Conservation (phyloP, 1,140 invertebrate species). For the Chrysomallon squamiferum region DNA sequence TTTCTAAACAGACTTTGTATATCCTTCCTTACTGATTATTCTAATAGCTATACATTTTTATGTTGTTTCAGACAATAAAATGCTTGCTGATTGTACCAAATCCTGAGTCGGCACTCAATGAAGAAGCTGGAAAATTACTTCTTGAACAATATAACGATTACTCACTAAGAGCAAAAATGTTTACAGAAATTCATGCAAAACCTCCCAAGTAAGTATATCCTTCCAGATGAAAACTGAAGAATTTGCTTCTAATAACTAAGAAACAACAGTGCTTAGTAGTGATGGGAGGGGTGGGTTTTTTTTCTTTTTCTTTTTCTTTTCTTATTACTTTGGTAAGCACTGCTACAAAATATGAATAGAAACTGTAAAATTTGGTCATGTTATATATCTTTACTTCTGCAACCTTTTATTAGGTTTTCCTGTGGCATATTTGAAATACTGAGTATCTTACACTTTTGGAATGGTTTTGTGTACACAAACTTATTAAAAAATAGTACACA, state of each 20-base stretch:
- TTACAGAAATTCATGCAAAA: conserved; percentile 91
- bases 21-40: not conserved
- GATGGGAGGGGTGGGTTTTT: no score
- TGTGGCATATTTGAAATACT: no score
- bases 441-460: no score
- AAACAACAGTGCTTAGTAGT: no score
- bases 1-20: not conserved
- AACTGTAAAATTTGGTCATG: no score
- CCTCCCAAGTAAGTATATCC: conserved; percentile 53
- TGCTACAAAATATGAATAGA: no score
- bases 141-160: conserved; percentile 92
- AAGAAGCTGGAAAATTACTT: conserved; percentile 90
- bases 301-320: no score
- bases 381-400: no score
- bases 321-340: no score
- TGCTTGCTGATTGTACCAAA: conserved; percentile 93
- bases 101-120: conserved; percentile 92
- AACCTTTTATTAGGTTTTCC: no score
- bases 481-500: no score
- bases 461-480: no score
- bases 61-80: conserved; percentile 80
- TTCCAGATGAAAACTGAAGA: not conserved
- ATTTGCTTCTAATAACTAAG: not conserved
- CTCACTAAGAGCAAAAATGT: conserved; percentile 87
- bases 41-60: not conserved